phyloP scores from a whole-genome alignment of 1,140 invertebrate species.

The Cotesia typhae region DNA sequence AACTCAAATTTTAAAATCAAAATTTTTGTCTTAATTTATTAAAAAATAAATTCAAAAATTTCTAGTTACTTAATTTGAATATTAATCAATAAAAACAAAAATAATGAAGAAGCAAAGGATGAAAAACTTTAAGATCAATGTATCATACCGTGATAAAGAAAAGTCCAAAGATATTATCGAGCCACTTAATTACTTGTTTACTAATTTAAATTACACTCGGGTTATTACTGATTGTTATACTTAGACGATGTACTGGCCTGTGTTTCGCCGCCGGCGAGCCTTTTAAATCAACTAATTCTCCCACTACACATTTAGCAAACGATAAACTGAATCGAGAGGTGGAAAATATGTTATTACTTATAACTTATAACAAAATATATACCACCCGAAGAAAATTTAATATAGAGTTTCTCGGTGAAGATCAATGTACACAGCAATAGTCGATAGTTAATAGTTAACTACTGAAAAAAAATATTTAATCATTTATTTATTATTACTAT shows the following conservation, averaged over 20 bases:
- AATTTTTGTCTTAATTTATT: too few relatives aligned
- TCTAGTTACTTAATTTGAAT: too few relatives aligned
- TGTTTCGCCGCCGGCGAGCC: slow-evolving; percentile 20
- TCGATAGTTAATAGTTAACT: too few relatives aligned
- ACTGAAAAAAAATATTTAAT: too few relatives aligned
- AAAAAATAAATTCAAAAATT: too few relatives aligned
- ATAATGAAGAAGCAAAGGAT: neutral
- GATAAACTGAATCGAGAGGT: neutral
- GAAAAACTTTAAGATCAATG: neutral
- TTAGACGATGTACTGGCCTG: slow-evolving; percentile 32
- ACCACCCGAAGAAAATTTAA: neutral
- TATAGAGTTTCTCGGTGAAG: neutral
- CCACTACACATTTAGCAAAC: slow-evolving; percentile 21
- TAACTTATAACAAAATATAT: neutral
- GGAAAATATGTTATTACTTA: neutral
- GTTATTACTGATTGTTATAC: slow-evolving; percentile 20
- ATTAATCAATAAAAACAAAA: neutral
- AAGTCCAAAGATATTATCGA: too few relatives aligned
- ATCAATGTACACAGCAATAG: too few relatives aligned
- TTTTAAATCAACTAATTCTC: slow-evolving; percentile 38
- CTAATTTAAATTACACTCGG: neutral
- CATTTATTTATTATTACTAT: too few relatives aligned
- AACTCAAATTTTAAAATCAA: too few relatives aligned
- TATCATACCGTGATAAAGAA: too few relatives aligned
- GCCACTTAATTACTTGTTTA: neutral